Conservation (phyloP, 2,888 invertebrate genomes). For the Netelia melanura region DNA sequence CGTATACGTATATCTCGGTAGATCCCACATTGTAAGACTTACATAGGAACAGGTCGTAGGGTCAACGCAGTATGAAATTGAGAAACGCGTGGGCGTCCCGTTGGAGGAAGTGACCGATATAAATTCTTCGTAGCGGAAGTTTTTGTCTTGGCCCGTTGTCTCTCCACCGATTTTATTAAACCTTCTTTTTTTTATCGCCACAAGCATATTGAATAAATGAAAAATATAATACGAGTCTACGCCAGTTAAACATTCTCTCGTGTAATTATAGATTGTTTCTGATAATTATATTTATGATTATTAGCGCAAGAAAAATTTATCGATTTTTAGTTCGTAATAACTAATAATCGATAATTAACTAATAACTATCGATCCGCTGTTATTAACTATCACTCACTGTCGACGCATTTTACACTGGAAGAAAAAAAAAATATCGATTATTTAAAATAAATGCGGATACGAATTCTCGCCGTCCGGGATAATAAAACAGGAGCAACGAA, state of each 20-base stretch:
- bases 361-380: background rate
- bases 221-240: background rate
- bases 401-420: background rate
- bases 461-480: background rate
- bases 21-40: background rate
- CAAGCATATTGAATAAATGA: background rate
- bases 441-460: slow-evolving; percentile 8
- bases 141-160: slow-evolving; percentile 74
- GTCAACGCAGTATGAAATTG: slow-evolving; percentile 75
- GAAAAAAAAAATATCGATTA: slow-evolving; percentile 10
- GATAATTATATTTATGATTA: too few relatives aligned
- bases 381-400: slow-evolving; percentile 8
- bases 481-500: slow-evolving; percentile 30
- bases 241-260: too few relatives aligned
- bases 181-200: background rate
- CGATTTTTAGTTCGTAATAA: too few relatives aligned
- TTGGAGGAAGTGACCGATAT: slow-evolving; percentile 79
- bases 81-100: slow-evolving; percentile 76
- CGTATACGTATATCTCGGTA: background rate
- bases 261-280: too few relatives aligned
- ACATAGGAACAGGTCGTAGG: slow-evolving; percentile 11
- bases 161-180: slow-evolving; percentile 8
- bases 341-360: too few relatives aligned
- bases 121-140: slow-evolving; percentile 77
- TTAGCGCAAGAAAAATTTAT: too few relatives aligned